Conservation (phyloP, 1,140 invertebrate genomes). For the Dendroctonus valens region DNA sequence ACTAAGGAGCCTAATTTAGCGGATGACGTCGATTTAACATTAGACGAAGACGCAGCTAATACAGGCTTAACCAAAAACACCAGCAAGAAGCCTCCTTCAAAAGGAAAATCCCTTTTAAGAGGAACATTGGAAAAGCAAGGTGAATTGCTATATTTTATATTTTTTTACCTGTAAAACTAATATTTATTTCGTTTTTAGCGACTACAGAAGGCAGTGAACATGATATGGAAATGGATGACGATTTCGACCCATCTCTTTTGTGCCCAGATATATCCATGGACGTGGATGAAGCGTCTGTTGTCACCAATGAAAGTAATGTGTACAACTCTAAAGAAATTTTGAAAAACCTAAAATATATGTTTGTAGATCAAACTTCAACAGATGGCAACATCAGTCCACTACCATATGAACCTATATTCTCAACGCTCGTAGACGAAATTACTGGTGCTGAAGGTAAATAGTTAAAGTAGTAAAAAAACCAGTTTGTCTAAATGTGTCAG, state of each 20-base stretch:
- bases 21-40: too few species aligned
- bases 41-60: too few species aligned
- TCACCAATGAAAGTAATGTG: constrained; percentile 33
- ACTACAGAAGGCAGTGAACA: constrained; percentile 11
- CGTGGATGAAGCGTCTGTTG: constrained; percentile 41
- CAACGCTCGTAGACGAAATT: constrained; percentile 43
- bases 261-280: constrained; percentile 45
- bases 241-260: constrained; percentile 43
- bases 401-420: constrained; percentile 41
- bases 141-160: too few species aligned
- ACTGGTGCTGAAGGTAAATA: constrained; percentile 44
- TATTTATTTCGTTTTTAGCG: too few species aligned
- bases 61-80: too few species aligned
- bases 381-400: constrained; percentile 34
- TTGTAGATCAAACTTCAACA: constrained; percentile 8
- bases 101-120: too few species aligned
- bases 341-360: background rate
- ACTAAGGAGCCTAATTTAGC: too few species aligned
- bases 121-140: too few species aligned
- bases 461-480: background rate
- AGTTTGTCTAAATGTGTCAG: background rate
- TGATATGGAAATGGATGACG: constrained; percentile 39
- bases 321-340: background rate
- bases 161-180: too few species aligned
- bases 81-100: too few species aligned